Conservation (phyloP, 2,888 invertebrate species). For the Seira sanloemensis region DNA sequence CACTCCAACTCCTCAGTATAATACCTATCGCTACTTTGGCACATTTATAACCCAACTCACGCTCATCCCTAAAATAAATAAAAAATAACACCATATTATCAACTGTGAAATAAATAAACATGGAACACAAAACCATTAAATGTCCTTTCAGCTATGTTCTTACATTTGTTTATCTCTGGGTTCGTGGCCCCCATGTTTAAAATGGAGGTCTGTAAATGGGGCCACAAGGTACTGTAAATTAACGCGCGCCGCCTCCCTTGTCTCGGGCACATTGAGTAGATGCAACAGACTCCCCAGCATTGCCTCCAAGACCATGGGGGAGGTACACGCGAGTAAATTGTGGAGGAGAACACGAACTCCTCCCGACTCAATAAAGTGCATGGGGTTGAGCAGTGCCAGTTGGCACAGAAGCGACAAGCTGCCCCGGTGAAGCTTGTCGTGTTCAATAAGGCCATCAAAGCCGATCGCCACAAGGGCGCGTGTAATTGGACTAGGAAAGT, state of each 20-base stretch:
- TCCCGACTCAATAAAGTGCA: slow-evolving; percentile 86
- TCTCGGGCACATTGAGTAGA: slow-evolving; percentile 89
- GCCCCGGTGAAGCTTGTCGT: slow-evolving; percentile 88
- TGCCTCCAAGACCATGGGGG: slow-evolving; percentile 93
- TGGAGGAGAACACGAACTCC: slow-evolving; percentile 88
- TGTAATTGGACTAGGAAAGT: slow-evolving; percentile 85
- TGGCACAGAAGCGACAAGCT: slow-evolving; percentile 93
- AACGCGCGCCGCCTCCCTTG: slow-evolving; percentile 84
- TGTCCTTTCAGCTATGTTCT: no score
- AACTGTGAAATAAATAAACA: background rate
- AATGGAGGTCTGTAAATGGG: slow-evolving; percentile 95
- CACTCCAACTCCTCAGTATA: slow-evolving; percentile 84
- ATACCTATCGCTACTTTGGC: slow-evolving; percentile 83
- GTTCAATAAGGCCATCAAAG: slow-evolving; percentile 86
- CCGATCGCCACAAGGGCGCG: slow-evolving; percentile 89
- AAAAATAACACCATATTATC: background rate
- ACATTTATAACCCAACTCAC: slow-evolving; percentile 89
- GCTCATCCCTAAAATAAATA: slow-evolving; percentile 77
- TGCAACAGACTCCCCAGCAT: slow-evolving; percentile 91
- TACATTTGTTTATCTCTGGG: slow-evolving; percentile 68
- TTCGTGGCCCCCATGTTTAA: slow-evolving; percentile 76
- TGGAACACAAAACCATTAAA: background rate
- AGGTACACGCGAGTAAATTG: slow-evolving; percentile 89
- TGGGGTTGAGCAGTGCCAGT: slow-evolving; percentile 89
- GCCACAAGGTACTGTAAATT: slow-evolving; percentile 92